Evolutionary conservation across 92 coral and sea anemone species (phyloP).

Genomic region (Pocillopora grandis): DNA sequence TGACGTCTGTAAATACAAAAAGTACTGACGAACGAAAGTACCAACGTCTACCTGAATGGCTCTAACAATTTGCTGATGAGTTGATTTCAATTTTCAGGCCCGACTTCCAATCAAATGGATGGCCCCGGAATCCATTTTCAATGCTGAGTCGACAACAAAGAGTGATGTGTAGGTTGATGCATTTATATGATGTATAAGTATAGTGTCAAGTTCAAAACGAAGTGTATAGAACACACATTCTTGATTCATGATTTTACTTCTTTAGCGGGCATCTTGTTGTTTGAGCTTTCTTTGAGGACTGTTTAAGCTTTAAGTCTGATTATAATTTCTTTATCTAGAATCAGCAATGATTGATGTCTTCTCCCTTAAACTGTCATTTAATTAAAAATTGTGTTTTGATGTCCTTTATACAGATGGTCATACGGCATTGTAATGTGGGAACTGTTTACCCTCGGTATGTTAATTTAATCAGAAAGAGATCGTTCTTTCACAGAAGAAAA

Average conservation of each 20-base stretch:
- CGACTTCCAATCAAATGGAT: slow-evolving; percentile 60
- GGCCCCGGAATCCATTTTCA: slow-evolving; percentile 53
- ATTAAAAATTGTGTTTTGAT: too few species aligned
- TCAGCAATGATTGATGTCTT: too few species aligned
- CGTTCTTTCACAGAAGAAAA: neutral
- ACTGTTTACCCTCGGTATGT: slow-evolving; percentile 28
- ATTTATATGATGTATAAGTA: neutral
- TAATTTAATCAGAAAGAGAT: neutral
- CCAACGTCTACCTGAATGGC: neutral
- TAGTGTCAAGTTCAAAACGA: neutral
- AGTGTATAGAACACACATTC: too few species aligned
- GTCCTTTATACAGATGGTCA: slow-evolving; percentile 23
- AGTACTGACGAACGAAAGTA: too few species aligned
- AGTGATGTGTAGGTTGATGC: slow-evolving; percentile 47
- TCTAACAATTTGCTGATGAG: neutral
- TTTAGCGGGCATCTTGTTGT: too few species aligned
- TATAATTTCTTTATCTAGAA: too few species aligned
- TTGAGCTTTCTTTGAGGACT: too few species aligned
- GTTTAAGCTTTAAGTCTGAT: too few species aligned
- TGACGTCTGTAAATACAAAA: too few species aligned
- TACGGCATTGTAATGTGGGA: slow-evolving; percentile 31
- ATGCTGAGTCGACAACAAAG: slow-evolving; percentile 33
- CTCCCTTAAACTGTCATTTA: too few species aligned
- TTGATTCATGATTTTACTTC: too few species aligned
- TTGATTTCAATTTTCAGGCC: slow-evolving; percentile 15